A percentile compares a stretch with the other conserved stretches of the same genome.
Conservation (phyloP, 2,797 vertebrate species). For the Rallus crepitans region DNA sequence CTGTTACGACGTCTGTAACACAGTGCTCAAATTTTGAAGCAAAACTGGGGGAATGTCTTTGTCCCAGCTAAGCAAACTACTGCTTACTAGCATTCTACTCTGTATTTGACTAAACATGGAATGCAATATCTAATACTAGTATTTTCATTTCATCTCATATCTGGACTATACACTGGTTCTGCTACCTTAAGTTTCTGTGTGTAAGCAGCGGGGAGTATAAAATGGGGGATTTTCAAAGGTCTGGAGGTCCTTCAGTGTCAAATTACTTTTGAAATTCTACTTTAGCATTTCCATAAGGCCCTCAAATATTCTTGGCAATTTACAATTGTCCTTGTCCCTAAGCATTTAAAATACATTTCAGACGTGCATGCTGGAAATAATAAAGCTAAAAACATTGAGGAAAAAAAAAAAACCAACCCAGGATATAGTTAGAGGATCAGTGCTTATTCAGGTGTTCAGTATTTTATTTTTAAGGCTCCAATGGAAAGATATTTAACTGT, state of each 20-base stretch:
- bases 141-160: background rate
- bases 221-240: background rate
- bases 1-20: background rate
- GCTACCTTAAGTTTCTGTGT: background rate
- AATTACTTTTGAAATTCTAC: slow-evolving; percentile 5
- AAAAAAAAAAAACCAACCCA: background rate
- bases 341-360: slow-evolving; percentile 37
- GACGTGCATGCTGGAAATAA: background rate
- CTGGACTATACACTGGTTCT: background rate
- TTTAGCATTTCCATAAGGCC: background rate
- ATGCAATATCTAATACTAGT: background rate
- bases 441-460: background rate
- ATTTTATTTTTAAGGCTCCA: background rate
- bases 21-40: background rate
- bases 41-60: background rate
- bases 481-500: background rate
- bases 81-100: background rate
- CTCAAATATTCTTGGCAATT: background rate
- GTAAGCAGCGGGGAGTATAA: background rate
- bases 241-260: slow-evolving; percentile 3
- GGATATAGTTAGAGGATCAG: background rate
- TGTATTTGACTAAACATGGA: slow-evolving; percentile 4
- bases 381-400: background rate
- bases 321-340: background rate
- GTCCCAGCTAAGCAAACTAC: background rate